A percentile compares a stretch with the other conserved stretches of the same genome.
Evolutionary conservation across 2,113 vertebrate species (phyloP).

Genomic region (Herpetotheres cachinnans): DNA sequence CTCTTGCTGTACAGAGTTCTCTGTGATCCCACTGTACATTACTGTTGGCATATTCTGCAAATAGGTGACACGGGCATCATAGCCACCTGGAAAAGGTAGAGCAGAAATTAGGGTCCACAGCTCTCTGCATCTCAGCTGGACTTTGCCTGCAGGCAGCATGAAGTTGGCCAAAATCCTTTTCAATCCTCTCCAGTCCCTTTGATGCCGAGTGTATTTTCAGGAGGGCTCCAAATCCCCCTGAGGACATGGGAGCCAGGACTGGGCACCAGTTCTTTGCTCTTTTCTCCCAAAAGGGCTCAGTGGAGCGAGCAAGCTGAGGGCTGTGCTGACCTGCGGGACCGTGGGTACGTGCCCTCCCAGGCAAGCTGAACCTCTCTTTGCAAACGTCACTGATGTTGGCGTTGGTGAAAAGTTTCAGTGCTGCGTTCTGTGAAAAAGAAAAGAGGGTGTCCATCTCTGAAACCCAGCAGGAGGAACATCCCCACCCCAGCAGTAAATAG

Average conservation of each 20-base stretch:
- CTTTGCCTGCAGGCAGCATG: fast-evolving
- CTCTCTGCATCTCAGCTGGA: not conserved
- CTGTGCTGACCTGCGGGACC: not conserved
- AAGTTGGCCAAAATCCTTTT: not conserved
- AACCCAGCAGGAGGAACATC: not conserved
- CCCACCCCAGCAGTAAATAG: not conserved
- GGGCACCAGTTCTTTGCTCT: not conserved
- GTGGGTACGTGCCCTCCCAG: fast-evolving
- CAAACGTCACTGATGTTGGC: not conserved
- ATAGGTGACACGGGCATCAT: fast-evolving
- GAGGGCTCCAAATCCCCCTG: not conserved
- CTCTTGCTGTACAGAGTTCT: fast-evolving
- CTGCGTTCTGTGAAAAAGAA: not conserved
- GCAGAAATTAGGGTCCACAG: not conserved
- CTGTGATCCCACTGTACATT: fast-evolving
- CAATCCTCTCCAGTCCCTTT: not conserved
- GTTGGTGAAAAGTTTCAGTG: constrained; percentile 46
- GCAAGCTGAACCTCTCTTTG: fast-evolving
- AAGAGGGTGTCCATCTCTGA: not conserved
- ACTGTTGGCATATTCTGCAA: fast-evolving
- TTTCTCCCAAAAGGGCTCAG: not conserved
- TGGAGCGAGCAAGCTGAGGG: fast-evolving
- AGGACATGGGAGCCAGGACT: not conserved
- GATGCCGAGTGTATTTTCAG: not conserved
- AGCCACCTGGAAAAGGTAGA: not conserved